phyloP scores from a whole-genome alignment of 2,888 invertebrate species.

The Vannuccia rotundouncinata region DNA sequence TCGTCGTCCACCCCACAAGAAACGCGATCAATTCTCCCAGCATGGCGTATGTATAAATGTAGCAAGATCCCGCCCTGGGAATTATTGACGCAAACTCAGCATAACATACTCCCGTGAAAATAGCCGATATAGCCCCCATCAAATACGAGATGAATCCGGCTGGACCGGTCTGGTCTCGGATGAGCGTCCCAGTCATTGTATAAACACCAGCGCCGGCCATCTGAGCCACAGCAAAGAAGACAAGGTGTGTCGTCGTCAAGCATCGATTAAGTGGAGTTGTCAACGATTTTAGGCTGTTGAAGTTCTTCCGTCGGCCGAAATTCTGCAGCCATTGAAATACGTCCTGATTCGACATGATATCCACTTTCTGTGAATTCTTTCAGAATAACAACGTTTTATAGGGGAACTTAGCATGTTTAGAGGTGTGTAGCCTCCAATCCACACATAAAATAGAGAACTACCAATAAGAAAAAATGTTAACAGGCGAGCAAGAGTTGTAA shows the following conservation, averaged over 20 bases:
- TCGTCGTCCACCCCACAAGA: slow-evolving; percentile 40
- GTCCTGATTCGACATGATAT: neutral
- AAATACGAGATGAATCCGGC: slow-evolving; percentile 36
- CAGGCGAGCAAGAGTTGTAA: too few species aligned
- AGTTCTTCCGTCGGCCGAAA: neutral
- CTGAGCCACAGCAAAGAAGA: slow-evolving; percentile 37
- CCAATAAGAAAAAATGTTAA: too few species aligned
- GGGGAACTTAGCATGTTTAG: too few species aligned
- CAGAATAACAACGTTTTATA: too few species aligned
- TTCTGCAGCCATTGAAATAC: neutral
- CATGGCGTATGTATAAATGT: slow-evolving; percentile 38
- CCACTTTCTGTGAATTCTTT: too few species aligned
- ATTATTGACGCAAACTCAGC: slow-evolving; percentile 38
- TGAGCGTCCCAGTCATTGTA: slow-evolving; percentile 38
- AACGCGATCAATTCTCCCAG: slow-evolving; percentile 39
- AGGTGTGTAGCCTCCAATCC: too few species aligned
- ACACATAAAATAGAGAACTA: too few species aligned
- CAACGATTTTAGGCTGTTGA: neutral
- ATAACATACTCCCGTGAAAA: slow-evolving; percentile 39
- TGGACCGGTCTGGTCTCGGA: slow-evolving; percentile 35
- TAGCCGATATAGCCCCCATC: slow-evolving; percentile 25
- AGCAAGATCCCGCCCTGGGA: slow-evolving; percentile 37
- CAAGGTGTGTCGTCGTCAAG: slow-evolving; percentile 31
- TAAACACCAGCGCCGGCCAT: slow-evolving; percentile 40
- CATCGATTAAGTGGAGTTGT: slow-evolving; percentile 38